Conservation (phyloP, 2,888 invertebrate species). For the Seira ritae region DNA sequence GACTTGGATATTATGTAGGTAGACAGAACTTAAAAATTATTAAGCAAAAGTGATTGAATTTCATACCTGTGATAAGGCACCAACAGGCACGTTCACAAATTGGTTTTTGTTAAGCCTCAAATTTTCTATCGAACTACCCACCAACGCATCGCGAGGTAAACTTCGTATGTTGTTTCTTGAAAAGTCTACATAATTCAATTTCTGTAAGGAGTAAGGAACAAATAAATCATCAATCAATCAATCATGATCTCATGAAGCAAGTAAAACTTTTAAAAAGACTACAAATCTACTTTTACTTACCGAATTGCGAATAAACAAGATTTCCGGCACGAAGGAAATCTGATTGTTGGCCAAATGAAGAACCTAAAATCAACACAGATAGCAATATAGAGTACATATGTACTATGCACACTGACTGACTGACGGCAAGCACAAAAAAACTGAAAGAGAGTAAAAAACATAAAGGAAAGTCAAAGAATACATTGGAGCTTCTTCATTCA, state of each 20-base stretch:
- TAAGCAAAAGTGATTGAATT: no score
- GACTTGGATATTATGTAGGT: no score
- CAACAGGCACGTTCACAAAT: conserved; percentile 73
- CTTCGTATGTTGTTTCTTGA: conserved; percentile 74
- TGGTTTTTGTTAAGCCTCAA: conserved; percentile 74
- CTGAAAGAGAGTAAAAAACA: no score
- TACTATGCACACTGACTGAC: no score
- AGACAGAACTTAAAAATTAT: no score
- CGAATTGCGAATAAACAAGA: conserved; percentile 74
- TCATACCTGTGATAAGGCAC: conserved; percentile 71
- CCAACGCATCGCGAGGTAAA: conserved; percentile 74
- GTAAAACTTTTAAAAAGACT: not conserved
- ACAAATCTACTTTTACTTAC: not conserved
- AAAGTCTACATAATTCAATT: conserved; percentile 74
- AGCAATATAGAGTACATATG: no score
- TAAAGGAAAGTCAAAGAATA: no score
- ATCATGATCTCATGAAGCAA: no score
- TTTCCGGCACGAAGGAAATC: conserved; percentile 74
- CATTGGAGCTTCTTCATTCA: no score
- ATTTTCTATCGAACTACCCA: conserved; percentile 74
- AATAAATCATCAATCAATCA: not conserved
- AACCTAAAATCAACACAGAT: conserved; percentile 63
- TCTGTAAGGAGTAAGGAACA: conserved; percentile 28
- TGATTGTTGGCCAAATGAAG: conserved; percentile 74
- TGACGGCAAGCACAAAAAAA: no score